These are phyloP conservation scores for Ectropis crepuscularia DNA, from an alignment of 2,888 invertebrate species.

Conservation along the genomic window DNA sequence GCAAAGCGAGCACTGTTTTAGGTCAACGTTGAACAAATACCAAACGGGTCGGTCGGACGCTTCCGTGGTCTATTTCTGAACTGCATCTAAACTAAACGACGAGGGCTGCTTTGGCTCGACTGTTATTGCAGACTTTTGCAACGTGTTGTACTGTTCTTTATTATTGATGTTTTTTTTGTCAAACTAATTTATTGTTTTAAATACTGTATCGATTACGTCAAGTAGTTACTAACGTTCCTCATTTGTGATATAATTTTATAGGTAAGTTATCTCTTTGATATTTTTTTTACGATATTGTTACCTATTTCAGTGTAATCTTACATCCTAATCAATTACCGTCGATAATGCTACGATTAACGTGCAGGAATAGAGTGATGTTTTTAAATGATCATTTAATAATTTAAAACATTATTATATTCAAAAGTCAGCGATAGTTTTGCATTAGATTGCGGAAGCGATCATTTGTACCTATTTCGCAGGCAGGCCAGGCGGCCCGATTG, in stretches of 20 bases:
- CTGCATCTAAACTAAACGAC: conserved; percentile 76
- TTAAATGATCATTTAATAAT: background rate
- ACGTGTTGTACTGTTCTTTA: conserved; percentile 45
- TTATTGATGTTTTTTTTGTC: background rate
- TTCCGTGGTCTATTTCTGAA: conserved; percentile 84
- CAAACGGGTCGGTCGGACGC: conserved; percentile 83
- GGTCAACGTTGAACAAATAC: conserved; percentile 85
- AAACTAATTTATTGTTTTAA: background rate
- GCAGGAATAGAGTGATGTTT: too few relatives aligned
- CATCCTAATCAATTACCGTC: too few relatives aligned
- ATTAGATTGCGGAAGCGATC: conserved; percentile 73
- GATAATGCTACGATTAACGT: too few relatives aligned
- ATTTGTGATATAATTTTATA: too few relatives aligned
- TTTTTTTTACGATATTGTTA: too few relatives aligned
- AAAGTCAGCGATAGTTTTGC: conserved; percentile 49
- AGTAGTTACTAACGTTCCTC: too few relatives aligned
- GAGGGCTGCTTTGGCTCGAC: conserved; percentile 62
- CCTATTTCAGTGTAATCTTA: too few relatives aligned
- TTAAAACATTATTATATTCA: conserved; percentile 1
- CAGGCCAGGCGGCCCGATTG: conserved; percentile 64
- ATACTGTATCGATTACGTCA: background rate
- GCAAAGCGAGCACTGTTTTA: conserved; percentile 83
- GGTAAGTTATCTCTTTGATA: too few relatives aligned
- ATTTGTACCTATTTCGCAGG: conserved; percentile 72
- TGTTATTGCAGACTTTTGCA: conserved; percentile 68